Conservation (phyloP, 2,113 vertebrate species). For the Physeter macrocephalus region DNA sequence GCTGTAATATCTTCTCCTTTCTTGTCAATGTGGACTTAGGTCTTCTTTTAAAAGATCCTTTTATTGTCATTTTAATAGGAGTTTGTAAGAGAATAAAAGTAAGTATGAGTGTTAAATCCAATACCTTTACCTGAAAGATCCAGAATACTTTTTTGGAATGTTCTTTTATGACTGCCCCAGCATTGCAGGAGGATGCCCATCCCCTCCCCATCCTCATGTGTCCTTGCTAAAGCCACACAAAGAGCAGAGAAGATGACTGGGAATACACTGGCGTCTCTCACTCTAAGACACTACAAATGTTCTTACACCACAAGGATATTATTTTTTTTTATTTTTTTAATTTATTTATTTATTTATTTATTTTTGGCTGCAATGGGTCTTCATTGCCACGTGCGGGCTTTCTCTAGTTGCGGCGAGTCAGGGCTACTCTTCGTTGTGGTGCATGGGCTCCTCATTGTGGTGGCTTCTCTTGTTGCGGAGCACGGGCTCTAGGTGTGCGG, state of each 20-base stretch:
- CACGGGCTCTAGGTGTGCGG: fast-evolving
- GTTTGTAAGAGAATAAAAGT: background rate
- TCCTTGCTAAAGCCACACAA: background rate
- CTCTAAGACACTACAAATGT: background rate
- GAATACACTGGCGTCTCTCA: background rate
- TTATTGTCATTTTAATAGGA: background rate
- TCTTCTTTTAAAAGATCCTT: background rate
- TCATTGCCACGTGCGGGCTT: fast-evolving
- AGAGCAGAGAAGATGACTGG: background rate
- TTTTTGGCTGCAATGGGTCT: too few species aligned
- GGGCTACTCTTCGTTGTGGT: too few species aligned
- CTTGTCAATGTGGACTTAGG: background rate
- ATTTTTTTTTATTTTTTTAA: too few species aligned
- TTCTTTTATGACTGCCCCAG: background rate
- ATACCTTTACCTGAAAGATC: background rate
- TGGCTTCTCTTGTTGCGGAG: too few species aligned
- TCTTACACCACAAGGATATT: background rate
- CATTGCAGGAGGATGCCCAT: background rate
- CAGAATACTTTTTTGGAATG: background rate
- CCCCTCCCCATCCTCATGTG: background rate
- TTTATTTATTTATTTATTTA: too few species aligned
- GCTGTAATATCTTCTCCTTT: background rate
- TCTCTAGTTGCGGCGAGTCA: too few species aligned
- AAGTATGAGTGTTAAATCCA: background rate
- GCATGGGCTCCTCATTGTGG: too few species aligned